A percentile compares a stretch with the other conserved stretches of the same genome.
Evolutionary conservation across 1,140 invertebrate genomes (phyloP).

Genomic region (Psilanteris sp.): DNA sequence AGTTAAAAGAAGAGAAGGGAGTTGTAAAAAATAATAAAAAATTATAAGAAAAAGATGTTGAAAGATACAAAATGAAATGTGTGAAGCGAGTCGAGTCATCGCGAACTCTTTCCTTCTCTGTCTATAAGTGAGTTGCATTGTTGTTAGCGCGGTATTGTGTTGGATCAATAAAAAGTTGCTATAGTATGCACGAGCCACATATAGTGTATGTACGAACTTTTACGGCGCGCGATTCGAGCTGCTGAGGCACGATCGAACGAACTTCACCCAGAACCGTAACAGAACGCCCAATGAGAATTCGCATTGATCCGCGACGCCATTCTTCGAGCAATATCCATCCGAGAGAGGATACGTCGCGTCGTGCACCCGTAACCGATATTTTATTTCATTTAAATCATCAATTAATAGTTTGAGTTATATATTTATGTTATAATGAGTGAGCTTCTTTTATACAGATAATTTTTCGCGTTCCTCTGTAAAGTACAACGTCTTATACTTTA

Average conservation of each 20-base stretch:
- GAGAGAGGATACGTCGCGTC: slow-evolving; percentile 13
- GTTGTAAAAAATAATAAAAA: too few relatives aligned
- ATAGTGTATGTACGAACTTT: too few relatives aligned
- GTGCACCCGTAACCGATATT: slow-evolving; percentile 1
- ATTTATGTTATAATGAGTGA: slow-evolving; percentile 20
- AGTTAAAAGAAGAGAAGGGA: too few relatives aligned
- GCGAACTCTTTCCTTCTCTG: slow-evolving; percentile 6
- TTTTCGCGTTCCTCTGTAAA: slow-evolving; percentile 5
- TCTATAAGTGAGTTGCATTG: slow-evolving; percentile 3
- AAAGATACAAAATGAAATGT: not conserved
- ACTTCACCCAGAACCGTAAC: slow-evolving; percentile 30
- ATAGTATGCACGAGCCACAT: slow-evolving; percentile 34
- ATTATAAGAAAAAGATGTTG: too few relatives aligned
- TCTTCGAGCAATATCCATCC: slow-evolving; percentile 28
- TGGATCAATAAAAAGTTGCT: slow-evolving; percentile 61
- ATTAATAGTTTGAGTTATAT: slow-evolving; percentile 18
- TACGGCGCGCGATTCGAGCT: slow-evolving; percentile 13
- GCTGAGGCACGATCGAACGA: slow-evolving; percentile 37
- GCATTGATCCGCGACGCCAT: slow-evolving; percentile 46
- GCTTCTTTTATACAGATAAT: not conserved
- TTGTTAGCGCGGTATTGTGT: slow-evolving; percentile 17
- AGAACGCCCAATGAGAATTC: slow-evolving; percentile 31
- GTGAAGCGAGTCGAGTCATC: slow-evolving; percentile 20
- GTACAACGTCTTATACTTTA: too few relatives aligned
- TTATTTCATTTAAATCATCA: slow-evolving; percentile 18